These are phyloP conservation scores for Callinectes sapidus DNA, from an alignment of 2,888 invertebrate genomes.

Conservation along the genomic window DNA sequence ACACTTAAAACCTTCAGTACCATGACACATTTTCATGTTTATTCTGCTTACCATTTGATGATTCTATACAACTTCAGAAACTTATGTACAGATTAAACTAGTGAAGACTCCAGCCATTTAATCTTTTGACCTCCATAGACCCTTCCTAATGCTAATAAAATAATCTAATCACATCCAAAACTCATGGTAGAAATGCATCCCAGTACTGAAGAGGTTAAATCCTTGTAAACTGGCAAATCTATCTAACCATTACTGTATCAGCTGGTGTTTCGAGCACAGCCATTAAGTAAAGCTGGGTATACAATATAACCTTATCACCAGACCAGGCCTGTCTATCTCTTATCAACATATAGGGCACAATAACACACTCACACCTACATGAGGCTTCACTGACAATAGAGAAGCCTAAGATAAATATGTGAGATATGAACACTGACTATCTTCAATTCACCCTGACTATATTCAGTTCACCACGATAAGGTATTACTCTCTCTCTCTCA, in stretches of 20 bases:
- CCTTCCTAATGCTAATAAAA: no score
- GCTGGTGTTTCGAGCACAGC: background rate
- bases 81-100: no score
- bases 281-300: background rate
- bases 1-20: background rate
- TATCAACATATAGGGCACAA: background rate
- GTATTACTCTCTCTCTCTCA: background rate
- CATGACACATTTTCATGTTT: no score
- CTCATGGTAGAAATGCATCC: no score
- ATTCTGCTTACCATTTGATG: no score
- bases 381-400: constrained; percentile 9
- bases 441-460: background rate
- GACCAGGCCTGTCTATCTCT: background rate
- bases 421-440: background rate
- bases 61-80: no score
- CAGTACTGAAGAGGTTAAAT: no score
- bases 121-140: no score
- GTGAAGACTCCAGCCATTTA: no score
- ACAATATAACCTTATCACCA: background rate
- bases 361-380: background rate
- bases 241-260: background rate
- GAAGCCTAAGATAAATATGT: background rate
- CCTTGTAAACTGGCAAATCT: background rate
- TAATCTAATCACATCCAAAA: no score
- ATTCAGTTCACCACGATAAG: background rate